Conservation (phyloP, 2,797 vertebrate genomes). For the Pangasius sanitwongsei region DNA sequence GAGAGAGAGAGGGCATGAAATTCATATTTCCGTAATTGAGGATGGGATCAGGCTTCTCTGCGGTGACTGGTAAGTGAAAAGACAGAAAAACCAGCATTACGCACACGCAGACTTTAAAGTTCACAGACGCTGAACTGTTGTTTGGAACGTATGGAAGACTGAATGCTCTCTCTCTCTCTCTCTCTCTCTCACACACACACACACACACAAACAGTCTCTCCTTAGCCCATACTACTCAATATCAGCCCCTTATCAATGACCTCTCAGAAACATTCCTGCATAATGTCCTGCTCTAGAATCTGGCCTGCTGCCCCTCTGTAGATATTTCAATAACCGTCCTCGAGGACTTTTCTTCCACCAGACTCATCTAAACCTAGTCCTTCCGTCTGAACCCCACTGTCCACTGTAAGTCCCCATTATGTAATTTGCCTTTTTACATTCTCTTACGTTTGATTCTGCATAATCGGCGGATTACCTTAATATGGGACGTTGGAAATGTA, state of each 20-base stretch:
- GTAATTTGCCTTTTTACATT: constrained; percentile 73
- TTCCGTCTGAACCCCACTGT: constrained; percentile 71
- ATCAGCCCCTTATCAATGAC: constrained; percentile 19
- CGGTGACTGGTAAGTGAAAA: constrained; percentile 68
- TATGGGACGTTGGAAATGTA: constrained; percentile 80
- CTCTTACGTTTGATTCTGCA: constrained; percentile 82
- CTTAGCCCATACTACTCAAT: neutral
- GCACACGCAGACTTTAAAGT: constrained; percentile 14
- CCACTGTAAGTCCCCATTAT: constrained; percentile 77
- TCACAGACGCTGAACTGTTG: constrained; percentile 5
- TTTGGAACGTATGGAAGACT: constrained; percentile 14
- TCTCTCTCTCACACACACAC: constrained; percentile 20
- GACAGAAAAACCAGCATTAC: constrained; percentile 60
- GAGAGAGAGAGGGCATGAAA: constrained; percentile 24
- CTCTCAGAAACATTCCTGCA: constrained; percentile 12
- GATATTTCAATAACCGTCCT: constrained; percentile 74
- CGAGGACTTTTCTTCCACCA: constrained; percentile 56
- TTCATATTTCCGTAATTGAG: constrained; percentile 62
- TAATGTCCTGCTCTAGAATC: neutral
- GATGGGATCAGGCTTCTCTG: constrained; percentile 50
- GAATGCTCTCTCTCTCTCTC: neutral
- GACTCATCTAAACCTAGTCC: constrained; percentile 75
- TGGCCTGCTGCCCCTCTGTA: neutral
- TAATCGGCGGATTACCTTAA: constrained; percentile 83
- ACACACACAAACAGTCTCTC: neutral